Conservation (phyloP, 2,888 invertebrate genomes). For the Volucella zonaria region DNA sequence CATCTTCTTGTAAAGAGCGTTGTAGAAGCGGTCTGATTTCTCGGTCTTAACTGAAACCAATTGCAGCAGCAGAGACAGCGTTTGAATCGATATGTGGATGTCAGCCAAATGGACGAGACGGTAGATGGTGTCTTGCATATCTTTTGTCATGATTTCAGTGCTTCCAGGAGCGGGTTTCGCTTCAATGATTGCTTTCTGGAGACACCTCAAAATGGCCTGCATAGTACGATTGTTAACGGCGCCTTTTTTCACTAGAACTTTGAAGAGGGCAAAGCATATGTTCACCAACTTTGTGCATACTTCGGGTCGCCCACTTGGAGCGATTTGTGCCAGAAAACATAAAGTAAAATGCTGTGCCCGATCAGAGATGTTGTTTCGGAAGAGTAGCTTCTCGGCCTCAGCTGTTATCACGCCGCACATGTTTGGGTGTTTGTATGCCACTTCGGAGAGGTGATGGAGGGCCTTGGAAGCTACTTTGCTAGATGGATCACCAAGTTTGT, state of each 20-base stretch:
- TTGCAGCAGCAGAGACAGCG: constrained; percentile 81
- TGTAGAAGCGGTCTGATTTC: constrained; percentile 87
- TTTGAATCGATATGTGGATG: constrained; percentile 87
- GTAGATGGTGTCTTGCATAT: constrained; percentile 87
- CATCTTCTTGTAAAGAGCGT: constrained; percentile 94
- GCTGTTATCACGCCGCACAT: constrained; percentile 94
- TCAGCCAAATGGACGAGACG: constrained; percentile 91
- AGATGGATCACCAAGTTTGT: constrained; percentile 96
- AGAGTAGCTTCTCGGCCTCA: constrained; percentile 95
- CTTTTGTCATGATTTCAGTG: constrained; percentile 80
- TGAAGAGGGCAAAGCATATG: constrained; percentile 98
- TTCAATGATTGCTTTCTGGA: constrained; percentile 87
- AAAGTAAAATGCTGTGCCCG: constrained; percentile 96
- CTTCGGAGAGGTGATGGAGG: constrained; percentile 91
- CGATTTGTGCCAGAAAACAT: constrained; percentile 94
- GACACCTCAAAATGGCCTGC: constrained; percentile 91
- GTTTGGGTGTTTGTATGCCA: constrained; percentile 92
- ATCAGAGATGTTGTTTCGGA: constrained; percentile 92
- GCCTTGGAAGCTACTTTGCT: constrained; percentile 93
- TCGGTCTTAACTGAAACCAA: constrained; percentile 79
- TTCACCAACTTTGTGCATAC: constrained; percentile 93
- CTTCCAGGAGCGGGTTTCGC: constrained; percentile 79
- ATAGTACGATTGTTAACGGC: constrained; percentile 93
- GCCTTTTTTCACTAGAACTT: constrained; percentile 91
- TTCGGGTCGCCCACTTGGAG: constrained; percentile 87